Evolutionary conservation across 2,888 invertebrate genomes (phyloP).

Genomic region (Melieria omissa): DNA sequence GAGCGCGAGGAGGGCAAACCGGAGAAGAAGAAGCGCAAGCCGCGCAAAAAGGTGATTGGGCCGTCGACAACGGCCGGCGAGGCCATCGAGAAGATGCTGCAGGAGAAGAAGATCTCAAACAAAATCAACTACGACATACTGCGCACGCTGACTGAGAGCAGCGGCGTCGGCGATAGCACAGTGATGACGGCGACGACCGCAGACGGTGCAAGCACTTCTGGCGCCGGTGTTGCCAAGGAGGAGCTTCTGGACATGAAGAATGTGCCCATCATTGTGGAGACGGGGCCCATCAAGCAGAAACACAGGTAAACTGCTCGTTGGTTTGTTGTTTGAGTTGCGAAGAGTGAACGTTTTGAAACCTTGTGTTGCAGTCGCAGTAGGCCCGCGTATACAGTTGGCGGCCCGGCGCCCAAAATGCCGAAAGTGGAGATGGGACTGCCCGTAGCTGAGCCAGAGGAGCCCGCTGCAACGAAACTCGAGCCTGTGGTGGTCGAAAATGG

Average conservation of each 20-base stretch:
- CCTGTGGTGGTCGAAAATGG: constrained; percentile 55
- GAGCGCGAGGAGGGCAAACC: constrained; percentile 90
- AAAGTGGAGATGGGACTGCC: constrained; percentile 58
- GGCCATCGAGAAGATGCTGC: constrained; percentile 95
- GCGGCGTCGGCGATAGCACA: constrained; percentile 37
- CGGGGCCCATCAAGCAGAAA: constrained; percentile 48
- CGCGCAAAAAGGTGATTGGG: constrained; percentile 73
- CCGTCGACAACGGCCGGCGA: constrained; percentile 82
- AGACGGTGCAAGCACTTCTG: constrained; percentile 17
- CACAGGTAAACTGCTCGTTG: constrained; percentile 41
- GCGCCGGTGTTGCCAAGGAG: constrained; percentile 31
- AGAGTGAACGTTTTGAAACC: not conserved
- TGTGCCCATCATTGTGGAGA: constrained; percentile 51
- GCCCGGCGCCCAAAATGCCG: constrained; percentile 54
- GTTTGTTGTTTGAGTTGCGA: not conserved
- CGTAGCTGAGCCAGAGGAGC: constrained; percentile 48
- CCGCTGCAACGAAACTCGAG: constrained; percentile 47
- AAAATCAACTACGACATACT: constrained; percentile 99
- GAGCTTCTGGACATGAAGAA: constrained; percentile 42
- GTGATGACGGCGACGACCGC: constrained; percentile 40
- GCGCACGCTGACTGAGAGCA: constrained; percentile 73
- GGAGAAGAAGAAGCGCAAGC: constrained; percentile 79
- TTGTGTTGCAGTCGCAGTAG: constrained; percentile 47
- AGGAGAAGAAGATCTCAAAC: constrained; percentile 93
- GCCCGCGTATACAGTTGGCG: constrained; percentile 54